Base-by-base conservation (phyloP, 2,113 vertebrate species). In the Himantopus leucocephalus region DNA sequence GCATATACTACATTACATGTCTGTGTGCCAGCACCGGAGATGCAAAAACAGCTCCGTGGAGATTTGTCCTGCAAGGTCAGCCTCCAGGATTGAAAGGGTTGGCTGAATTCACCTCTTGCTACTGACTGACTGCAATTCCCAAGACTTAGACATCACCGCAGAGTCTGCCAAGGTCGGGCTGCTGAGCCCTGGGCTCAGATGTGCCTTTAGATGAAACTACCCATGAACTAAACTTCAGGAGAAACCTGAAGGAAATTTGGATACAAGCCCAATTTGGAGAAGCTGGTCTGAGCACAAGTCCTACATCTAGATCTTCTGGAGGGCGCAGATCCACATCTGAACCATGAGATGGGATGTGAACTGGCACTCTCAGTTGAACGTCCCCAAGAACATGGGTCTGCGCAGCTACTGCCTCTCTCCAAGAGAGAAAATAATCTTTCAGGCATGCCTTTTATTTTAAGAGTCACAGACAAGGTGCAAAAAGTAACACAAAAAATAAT, bases 91-190 rank as follows among this genome's bases (percentile, higher is more conserved):
- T n/a, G 86, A 79, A 85, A 91, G 18, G 70, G 58, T 79, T 94
- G 94, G 45, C 80, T 90, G 91, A 90, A 89, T 85, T 91, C 76
- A 66, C 74, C 70, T 70, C 94, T 87, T 92, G 89, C 96, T 95
- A 75, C 96, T 73, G 81, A 56, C 34, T 91, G 80, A 60, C 62
- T 88, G 84, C 62, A 79, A 24, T 63, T 96, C 92, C 92, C 89
- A 37, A 50, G 52, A 3, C 68, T 74, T 48, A 52, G 88, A n/a
- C 41, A 37, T 84, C 76, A 62, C 30, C 4, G 8, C 72, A 43
- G 66, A 52, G 34, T 11, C 79, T 89, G 86, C 60, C 6, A 22
- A 91, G 53, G 39, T 87, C 0, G 0, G 13, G 76, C 70, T 91
- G 68, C 80, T 66, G 82, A 85, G 30, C 64, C n/a, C 24, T 6